phyloP scores from a whole-genome alignment of 1,140 invertebrate species.

The Eumeta japonica region DNA sequence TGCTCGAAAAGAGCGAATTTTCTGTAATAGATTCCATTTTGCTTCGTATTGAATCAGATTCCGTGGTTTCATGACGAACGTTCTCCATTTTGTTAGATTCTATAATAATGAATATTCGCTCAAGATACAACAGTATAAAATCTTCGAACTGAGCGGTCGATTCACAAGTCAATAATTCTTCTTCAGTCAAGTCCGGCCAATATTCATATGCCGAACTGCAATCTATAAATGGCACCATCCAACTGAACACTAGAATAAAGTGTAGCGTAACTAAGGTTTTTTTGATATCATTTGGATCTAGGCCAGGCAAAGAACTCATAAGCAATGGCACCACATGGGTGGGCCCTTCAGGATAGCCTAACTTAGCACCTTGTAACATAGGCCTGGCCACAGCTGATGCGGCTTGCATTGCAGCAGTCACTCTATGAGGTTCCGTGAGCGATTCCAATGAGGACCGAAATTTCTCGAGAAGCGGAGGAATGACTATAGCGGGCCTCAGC shows the following conservation, averaged over 20 bases:
- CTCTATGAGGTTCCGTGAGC: slow-evolving; percentile 82
- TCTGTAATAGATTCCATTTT: slow-evolving; percentile 72
- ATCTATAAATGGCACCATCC: slow-evolving; percentile 79
- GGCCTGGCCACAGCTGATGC: slow-evolving; percentile 70
- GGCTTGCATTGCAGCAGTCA: slow-evolving; percentile 77
- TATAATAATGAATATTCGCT: slow-evolving; percentile 72
- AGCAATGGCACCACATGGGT: slow-evolving; percentile 80
- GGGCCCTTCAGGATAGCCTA: slow-evolving; percentile 73
- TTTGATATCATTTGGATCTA: slow-evolving; percentile 87
- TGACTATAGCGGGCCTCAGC: slow-evolving; percentile 78
- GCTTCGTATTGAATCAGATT: slow-evolving; percentile 61
- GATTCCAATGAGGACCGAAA: slow-evolving; percentile 79
- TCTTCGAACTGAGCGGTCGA: slow-evolving; percentile 79
- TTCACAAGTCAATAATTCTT: slow-evolving; percentile 69
- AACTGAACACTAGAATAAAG: slow-evolving; percentile 74
- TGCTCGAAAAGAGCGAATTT: slow-evolving; percentile 67
- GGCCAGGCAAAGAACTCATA: slow-evolving; percentile 77
- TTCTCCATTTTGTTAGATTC: slow-evolving; percentile 72
- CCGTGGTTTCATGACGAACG: slow-evolving; percentile 64
- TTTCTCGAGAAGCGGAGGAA: slow-evolving; percentile 80
- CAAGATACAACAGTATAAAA: slow-evolving; percentile 84
- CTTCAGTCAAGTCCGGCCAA: slow-evolving; percentile 66
- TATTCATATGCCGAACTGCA: slow-evolving; percentile 70
- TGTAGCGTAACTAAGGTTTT: slow-evolving; percentile 81
- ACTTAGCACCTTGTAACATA: slow-evolving; percentile 65